These are phyloP conservation scores for Dynastes tityus DNA, from an alignment of 2,888 invertebrate genomes.

Conservation along the genomic window DNA sequence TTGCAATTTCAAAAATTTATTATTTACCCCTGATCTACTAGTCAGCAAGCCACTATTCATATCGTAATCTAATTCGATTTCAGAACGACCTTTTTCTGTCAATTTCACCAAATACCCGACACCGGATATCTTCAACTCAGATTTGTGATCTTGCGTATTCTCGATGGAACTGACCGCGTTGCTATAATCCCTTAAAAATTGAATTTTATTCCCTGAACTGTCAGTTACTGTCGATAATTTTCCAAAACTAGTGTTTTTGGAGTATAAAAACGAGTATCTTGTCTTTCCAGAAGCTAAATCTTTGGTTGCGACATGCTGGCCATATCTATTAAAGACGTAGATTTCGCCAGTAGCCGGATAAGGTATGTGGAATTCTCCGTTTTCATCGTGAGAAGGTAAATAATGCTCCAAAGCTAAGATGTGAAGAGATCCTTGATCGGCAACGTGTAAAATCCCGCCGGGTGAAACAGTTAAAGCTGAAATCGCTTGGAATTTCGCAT, in stretches of 20 bases:
- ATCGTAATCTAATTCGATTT: constrained; percentile 93
- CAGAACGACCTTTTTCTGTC: constrained; percentile 90
- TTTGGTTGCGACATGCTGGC: constrained; percentile 96
- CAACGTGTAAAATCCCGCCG: constrained; percentile 95
- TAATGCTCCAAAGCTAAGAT: constrained; percentile 90
- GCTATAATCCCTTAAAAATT: constrained; percentile 92
- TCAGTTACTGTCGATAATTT: constrained; percentile 95
- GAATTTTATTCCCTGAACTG: constrained; percentile 93
- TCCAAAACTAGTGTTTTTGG: constrained; percentile 96
- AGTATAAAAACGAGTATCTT: constrained; percentile 96
- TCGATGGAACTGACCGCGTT: constrained; percentile 95
- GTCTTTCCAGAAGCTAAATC: constrained; percentile 96
- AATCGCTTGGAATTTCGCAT: constrained; percentile 84
- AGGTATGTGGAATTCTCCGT: constrained; percentile 93
- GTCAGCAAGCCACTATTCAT: constrained; percentile 90
- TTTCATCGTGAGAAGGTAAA: constrained; percentile 88
- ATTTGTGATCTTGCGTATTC: constrained; percentile 94
- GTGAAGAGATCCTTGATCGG: constrained; percentile 93
- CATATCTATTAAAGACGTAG: constrained; percentile 94
- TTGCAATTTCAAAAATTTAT: too few relatives aligned
- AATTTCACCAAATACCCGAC: constrained; percentile 92
- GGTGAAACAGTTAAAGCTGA: constrained; percentile 88
- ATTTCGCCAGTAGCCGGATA: constrained; percentile 95
- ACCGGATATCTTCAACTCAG: constrained; percentile 92
- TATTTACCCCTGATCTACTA: constrained; percentile 82